Conservation (phyloP, 2,888 invertebrate species). For the Eupsilia transversa region DNA sequence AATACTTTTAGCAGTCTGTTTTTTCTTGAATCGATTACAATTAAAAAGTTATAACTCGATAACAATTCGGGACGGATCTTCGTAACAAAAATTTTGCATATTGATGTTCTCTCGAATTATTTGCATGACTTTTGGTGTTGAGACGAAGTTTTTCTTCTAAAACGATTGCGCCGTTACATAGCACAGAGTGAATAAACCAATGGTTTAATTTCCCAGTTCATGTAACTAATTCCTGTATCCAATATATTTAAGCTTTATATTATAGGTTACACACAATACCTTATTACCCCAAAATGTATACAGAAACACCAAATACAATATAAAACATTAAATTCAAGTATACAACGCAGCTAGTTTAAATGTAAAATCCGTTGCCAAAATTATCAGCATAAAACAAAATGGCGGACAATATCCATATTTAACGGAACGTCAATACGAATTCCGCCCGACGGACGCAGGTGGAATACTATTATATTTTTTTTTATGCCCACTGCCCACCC, state of each 20-base stretch:
- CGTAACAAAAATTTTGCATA: conserved; percentile 50
- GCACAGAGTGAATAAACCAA: neutral
- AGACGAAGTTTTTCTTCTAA: conserved; percentile 10
- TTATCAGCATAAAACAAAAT: conserved; percentile 83
- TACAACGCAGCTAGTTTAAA: conserved; percentile 60
- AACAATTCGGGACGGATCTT: conserved; percentile 52
- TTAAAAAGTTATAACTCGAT: conserved; percentile 69
- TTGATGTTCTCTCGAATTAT: conserved; percentile 39
- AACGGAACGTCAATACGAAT: conserved; percentile 85
- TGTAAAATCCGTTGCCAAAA: conserved; percentile 68
- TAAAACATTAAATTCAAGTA: conserved; percentile 46
- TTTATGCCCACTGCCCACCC: conserved; percentile 86
- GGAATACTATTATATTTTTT: conserved; percentile 88
- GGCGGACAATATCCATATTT: conserved; percentile 84
- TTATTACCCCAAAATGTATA: conserved; percentile 10
- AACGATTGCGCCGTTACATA: neutral
- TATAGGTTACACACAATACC: neutral
- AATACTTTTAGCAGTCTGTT: conserved; percentile 68
- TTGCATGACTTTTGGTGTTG: conserved; percentile 39
- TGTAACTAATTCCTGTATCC: neutral
- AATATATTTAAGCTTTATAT: neutral
- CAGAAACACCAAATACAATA: conserved; percentile 23
- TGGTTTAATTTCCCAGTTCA: neutral
- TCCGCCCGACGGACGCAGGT: conserved; percentile 86
- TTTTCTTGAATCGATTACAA: conserved; percentile 72